Base-by-base conservation (phyloP, 2,797 vertebrate genomes). In the Gobionotothen gibberifrons region DNA sequence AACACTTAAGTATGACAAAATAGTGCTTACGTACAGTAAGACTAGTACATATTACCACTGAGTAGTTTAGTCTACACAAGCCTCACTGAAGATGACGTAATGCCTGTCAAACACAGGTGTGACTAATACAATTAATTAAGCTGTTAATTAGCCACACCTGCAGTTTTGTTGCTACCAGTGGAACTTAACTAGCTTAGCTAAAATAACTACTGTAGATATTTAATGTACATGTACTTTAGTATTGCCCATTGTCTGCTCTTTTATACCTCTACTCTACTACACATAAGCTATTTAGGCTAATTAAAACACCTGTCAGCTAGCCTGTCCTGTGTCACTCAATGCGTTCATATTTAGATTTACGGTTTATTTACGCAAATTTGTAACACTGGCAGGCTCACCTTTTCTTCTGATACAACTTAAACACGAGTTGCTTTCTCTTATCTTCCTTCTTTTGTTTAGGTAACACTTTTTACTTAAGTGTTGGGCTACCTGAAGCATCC, bases 91-190 rank as follows among this genome's bases (percentile, higher is more conserved):
- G 42, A 19, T 19, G 17, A 46, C 22, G 36, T 36, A 32, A 36
- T 36, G 32, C 32, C 32, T 36, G 32, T 32, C 16, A 44, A 44
- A 66, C 51, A 66, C 22, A 11, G 47, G 19, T 12, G n/a, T 55
- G 17, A 17, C 3, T 12, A 39, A 47, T 55, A 3, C 22, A 39
- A 22, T n/a, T 3, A 21, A 19, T 12, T 6, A 8, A 36, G 32
- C 32, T 36, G 63, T 7, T 65, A 6, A 53, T 53, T 26, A 65
- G 21, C 4, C 8, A 4, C 48, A 64, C 62, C 19, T 64, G 48
- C 17, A 22, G 8, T 10, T 63, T 10, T 49, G 3, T 8, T n/a
- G 5, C 10, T 22, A 52, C 13, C 9, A 42, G 21, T 52, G 11
- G 19, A 51, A 22, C 26, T 6, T 14, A 8, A 47, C 44, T n/a